These are phyloP conservation scores for Microtus oregoni DNA, from an alignment of 2,113 vertebrate species.

Conservation along the genomic window DNA sequence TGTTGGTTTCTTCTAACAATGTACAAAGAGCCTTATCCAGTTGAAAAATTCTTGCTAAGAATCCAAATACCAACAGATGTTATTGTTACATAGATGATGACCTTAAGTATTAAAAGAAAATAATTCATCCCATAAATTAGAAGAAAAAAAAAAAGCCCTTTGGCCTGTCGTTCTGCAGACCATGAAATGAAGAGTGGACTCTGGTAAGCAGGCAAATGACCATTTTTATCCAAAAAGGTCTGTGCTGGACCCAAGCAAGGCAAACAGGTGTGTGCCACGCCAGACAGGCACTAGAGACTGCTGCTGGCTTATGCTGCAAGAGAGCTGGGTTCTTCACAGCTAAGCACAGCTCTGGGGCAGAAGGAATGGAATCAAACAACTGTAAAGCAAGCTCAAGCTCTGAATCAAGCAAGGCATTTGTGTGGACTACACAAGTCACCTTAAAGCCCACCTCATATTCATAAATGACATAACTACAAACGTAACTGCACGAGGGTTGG, in stretches of 20 bases:
- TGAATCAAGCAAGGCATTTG: neutral
- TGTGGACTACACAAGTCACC: neutral
- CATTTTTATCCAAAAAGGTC: neutral
- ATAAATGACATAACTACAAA: neutral
- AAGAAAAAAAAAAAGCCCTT: neutral
- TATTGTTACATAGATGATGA: neutral
- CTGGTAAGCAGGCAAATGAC: neutral
- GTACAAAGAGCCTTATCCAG: neutral
- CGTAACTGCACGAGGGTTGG: neutral
- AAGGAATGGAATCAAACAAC: neutral
- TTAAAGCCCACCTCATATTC: neutral
- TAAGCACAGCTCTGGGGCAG: neutral
- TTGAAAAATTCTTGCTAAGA: constrained; percentile 7
- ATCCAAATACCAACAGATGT: neutral
- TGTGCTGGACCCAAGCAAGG: neutral
- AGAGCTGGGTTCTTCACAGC: neutral
- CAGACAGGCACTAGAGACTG: neutral
- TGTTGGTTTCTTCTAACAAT: neutral
- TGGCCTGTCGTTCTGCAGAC: neutral
- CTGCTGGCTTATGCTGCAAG: neutral
- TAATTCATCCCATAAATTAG: neutral
- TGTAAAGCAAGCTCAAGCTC: neutral
- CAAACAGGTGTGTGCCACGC: fast-evolving
- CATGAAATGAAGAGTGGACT: neutral
- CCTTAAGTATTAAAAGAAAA: constrained; percentile 44